A percentile compares a stretch with the other conserved stretches of the same genome.
Conservation (phyloP, 92 coral and sea anemone genomes). For the Epizoanthus fatuus region DNA sequence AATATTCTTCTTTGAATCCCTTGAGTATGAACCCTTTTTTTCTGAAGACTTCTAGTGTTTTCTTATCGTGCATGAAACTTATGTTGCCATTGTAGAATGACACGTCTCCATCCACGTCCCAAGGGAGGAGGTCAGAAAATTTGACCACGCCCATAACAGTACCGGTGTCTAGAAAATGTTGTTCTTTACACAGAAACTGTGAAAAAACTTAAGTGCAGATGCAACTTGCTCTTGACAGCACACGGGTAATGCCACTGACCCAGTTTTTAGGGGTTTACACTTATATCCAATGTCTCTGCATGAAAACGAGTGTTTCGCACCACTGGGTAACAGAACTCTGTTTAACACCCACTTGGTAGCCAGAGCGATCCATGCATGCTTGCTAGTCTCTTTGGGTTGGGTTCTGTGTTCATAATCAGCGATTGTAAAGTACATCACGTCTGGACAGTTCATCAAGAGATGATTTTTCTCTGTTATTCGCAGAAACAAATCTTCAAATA, state of each 20-base stretch:
- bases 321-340: slow-evolving; percentile 40
- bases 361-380: slow-evolving; percentile 31
- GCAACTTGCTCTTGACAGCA: slow-evolving; percentile 46
- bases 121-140: slow-evolving; percentile 28
- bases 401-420: slow-evolving; percentile 4
- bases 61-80: background rate
- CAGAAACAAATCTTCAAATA: slow-evolving; percentile 54
- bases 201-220: slow-evolving; percentile 32
- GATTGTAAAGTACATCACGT: slow-evolving; percentile 43
- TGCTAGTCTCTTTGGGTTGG: slow-evolving; percentile 7
- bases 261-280: slow-evolving; percentile 13
- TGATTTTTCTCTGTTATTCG: slow-evolving; percentile 33
- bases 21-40: background rate
- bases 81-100: slow-evolving; percentile 8
- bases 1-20: background rate
- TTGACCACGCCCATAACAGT: slow-evolving; percentile 21
- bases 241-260: slow-evolving; percentile 15
- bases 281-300: slow-evolving; percentile 41
- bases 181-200: slow-evolving; percentile 23
- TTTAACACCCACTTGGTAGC: slow-evolving; percentile 48
- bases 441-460: slow-evolving; percentile 58
- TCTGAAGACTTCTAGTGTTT: background rate
- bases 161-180: slow-evolving; percentile 31
- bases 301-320: slow-evolving; percentile 25
- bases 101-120: slow-evolving; percentile 40